Evolutionary conservation across 2,888 invertebrate genomes (phyloP).

Genomic region (Rhamnusium bicolor): DNA sequence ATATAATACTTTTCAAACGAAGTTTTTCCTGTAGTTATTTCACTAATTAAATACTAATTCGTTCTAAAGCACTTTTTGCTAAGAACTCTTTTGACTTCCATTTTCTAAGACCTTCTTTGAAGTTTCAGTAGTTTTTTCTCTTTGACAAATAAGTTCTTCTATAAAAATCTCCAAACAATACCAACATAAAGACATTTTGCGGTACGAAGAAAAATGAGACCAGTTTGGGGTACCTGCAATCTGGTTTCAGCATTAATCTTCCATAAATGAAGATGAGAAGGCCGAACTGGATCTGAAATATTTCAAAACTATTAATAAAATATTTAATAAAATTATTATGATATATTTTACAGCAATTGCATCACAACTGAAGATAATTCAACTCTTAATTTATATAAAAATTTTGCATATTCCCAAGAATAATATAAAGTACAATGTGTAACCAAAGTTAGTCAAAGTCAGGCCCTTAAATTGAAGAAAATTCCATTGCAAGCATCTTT

Average conservation of each 20-base stretch:
- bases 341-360: too few relatives aligned
- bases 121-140: not conserved
- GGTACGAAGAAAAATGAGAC: constrained; percentile 74
- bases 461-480: too few relatives aligned
- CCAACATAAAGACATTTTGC: constrained; percentile 79
- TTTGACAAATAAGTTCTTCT: constrained; percentile 75
- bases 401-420: too few relatives aligned
- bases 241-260: constrained; percentile 70
- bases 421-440: too few relatives aligned
- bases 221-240: constrained; percentile 77
- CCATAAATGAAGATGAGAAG: constrained; percentile 74
- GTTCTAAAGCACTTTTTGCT: not conserved
- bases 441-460: too few relatives aligned
- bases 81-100: not conserved
- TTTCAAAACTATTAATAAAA: not conserved
- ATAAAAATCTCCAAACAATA: constrained; percentile 80
- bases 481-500: too few relatives aligned
- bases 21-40: not conserved
- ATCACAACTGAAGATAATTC: too few relatives aligned
- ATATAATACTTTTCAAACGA: not conserved
- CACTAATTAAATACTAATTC: too few relatives aligned
- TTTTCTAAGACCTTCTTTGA: not conserved
- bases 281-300: constrained; percentile 77
- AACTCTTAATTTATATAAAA: too few relatives aligned
- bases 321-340: too few relatives aligned